Evolutionary conservation across 2,797 vertebrate species (phyloP).

Genomic region (Echiichthys vipera): DNA sequence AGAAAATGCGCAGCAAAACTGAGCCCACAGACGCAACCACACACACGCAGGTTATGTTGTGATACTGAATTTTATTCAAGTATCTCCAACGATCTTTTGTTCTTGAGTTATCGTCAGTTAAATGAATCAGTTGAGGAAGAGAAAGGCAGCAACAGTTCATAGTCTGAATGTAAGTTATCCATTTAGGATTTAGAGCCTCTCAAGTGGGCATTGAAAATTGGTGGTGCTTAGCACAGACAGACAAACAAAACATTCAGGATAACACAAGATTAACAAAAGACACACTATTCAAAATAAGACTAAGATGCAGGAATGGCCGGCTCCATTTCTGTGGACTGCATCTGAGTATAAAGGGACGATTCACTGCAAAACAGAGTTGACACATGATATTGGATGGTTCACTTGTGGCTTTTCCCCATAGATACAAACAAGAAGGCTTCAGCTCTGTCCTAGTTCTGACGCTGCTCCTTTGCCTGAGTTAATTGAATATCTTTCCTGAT

Average conservation of each 20-base stretch:
- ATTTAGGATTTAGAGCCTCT: constrained; percentile 62
- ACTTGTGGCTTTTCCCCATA: neutral
- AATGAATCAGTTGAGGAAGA: constrained; percentile 72
- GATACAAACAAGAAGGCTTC: constrained; percentile 20
- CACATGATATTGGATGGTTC: constrained; percentile 19
- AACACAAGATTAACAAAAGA: constrained; percentile 66
- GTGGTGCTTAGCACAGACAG: constrained; percentile 66
- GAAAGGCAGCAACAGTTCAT: constrained; percentile 72
- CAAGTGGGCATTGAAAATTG: constrained; percentile 74
- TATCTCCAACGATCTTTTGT: constrained; percentile 78
- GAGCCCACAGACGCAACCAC: constrained; percentile 28
- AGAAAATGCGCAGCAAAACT: neutral
- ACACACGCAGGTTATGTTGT: constrained; percentile 37
- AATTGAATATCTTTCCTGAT: constrained; percentile 14
- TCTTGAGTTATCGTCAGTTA: constrained; percentile 76
- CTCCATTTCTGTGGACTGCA: constrained; percentile 50
- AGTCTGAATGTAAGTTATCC: constrained; percentile 69
- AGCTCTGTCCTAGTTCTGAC: constrained; percentile 1
- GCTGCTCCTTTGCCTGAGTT: constrained; percentile 29
- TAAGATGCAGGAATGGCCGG: constrained; percentile 59
- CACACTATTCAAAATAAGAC: constrained; percentile 77
- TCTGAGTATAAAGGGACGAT: constrained; percentile 58
- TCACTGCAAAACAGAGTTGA: constrained; percentile 37
- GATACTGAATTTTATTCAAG: constrained; percentile 88
- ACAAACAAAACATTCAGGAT: constrained; percentile 65